Conservation (phyloP, 1,140 invertebrate genomes). For the roundworm (Caenorhabditis elegans) region WBcel235 BX284602.5:10775501-10776000, state of each 20-base stretch:
- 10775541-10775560: too few relatives aligned
- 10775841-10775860: too few relatives aligned
- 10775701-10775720: not conserved
- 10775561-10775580: not conserved
- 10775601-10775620: too few relatives aligned
- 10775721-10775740: not conserved
- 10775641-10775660: not conserved
- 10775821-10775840: not conserved
- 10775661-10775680: too few relatives aligned
- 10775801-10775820: not conserved
- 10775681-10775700: not conserved
- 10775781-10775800: not conserved
- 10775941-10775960: slow-evolving; percentile 20
- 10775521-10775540: too few relatives aligned
- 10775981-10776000: too few relatives aligned
- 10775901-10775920: not conserved
- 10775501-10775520: too few relatives aligned
- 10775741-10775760: slow-evolving; percentile 19
- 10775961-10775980: too few relatives aligned
- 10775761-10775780: slow-evolving; percentile 17
- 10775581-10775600: not conserved
- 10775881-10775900: too few relatives aligned
- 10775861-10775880: too few relatives aligned
- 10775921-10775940: not conserved
- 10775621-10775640: not conserved